A percentile compares a stretch with the other conserved stretches of the same genome.
Conservation (phyloP, 2,888 invertebrate species). For the Steinernema scapterisci region DNA sequence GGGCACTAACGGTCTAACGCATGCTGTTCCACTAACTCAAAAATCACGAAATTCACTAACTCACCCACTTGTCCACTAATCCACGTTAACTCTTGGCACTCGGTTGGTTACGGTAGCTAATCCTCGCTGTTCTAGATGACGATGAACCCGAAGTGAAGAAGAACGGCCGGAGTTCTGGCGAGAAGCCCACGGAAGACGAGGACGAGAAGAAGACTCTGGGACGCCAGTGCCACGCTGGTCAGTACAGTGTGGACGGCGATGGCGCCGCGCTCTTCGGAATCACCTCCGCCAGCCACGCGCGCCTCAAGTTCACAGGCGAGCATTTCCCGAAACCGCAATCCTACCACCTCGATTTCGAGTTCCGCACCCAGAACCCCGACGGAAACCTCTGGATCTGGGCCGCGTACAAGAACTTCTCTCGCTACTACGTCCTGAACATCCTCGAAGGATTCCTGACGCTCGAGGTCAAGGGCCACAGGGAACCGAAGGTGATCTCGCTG, state of each 20-base stretch:
- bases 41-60: conserved; percentile 5
- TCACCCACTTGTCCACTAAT: not conserved
- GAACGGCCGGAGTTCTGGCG: too few species aligned
- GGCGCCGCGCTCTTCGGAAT: conserved; percentile 43
- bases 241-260: conserved; percentile 5
- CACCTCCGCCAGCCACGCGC: conserved; percentile 50
- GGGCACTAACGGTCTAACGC: not conserved
- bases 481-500: conserved; percentile 48
- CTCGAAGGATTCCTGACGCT: conserved; percentile 60
- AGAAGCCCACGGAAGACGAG: not conserved
- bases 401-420: conserved; percentile 62
- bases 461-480: conserved; percentile 58
- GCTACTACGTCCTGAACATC: conserved; percentile 60
- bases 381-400: conserved; percentile 66
- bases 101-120: not conserved
- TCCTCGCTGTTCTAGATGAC: not conserved
- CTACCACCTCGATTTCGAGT: conserved; percentile 52
- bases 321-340: conserved; percentile 59
- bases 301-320: conserved; percentile 56
- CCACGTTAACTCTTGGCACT: not conserved
- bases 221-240: conserved; percentile 5
- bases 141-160: not conserved
- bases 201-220: not conserved
- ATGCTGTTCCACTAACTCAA: conserved; percentile 18
- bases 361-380: conserved; percentile 52